A percentile compares a stretch with the other conserved stretches of the same genome.
phyloP scores from a whole-genome alignment of 2,888 invertebrate genomes.

The Andrena dorsata region DNA sequence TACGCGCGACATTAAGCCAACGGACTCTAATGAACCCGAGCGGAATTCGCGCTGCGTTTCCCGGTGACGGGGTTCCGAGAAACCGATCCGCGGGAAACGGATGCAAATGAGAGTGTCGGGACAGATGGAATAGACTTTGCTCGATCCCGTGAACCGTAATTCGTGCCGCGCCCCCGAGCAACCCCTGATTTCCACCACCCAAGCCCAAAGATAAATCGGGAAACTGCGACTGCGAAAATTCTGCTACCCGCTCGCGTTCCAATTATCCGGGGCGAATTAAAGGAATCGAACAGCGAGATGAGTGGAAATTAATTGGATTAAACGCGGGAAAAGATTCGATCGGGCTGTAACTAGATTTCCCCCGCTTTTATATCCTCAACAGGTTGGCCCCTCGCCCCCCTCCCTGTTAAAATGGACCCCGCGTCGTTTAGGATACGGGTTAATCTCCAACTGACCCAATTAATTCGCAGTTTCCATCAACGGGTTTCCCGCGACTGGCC shows the following conservation, averaged over 20 bases:
- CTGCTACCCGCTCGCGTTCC: background rate
- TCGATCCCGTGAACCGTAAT: background rate
- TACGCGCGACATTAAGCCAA: constrained; percentile 22
- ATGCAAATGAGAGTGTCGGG: constrained; percentile 8
- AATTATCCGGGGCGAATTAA: background rate
- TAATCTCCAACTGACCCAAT: background rate
- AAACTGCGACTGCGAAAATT: background rate
- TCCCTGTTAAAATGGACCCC: background rate
- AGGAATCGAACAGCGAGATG: background rate
- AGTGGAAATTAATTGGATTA: constrained; percentile 9
- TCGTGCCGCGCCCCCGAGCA: background rate
- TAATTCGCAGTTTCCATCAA: constrained; percentile 3
- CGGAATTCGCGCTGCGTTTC: constrained; percentile 20
- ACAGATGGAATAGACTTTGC: constrained; percentile 4
- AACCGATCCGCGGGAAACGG: background rate
- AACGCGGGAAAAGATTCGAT: background rate
- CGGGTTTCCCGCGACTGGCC: background rate
- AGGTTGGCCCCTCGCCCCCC: constrained; percentile 12
- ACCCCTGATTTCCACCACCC: background rate
- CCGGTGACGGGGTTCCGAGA: background rate
- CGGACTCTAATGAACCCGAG: constrained; percentile 15
- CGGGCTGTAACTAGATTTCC: background rate
- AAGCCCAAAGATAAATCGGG: background rate
- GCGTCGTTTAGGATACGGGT: background rate
- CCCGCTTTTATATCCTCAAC: constrained; percentile 2